Conservation (phyloP, 2,113 vertebrate species). For the Edolisoma coerulescens region DNA sequence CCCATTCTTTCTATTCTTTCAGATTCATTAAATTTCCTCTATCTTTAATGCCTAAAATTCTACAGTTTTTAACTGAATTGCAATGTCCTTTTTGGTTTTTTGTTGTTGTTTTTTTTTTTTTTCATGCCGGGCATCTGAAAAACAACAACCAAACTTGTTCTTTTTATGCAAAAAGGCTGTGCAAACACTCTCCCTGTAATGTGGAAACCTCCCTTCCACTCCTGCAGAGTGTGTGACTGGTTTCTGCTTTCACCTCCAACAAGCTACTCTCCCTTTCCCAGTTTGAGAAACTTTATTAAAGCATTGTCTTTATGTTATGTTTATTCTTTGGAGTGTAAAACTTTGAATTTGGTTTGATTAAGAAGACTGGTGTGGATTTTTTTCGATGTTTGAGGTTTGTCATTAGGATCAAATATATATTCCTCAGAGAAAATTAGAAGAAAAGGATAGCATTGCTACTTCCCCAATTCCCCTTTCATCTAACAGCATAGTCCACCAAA, state of each 20-base stretch:
- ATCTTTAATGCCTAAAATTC: not conserved
- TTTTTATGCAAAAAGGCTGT: not conserved
- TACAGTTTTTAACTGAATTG: not conserved
- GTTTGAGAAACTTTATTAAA: not conserved
- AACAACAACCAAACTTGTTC: not conserved
- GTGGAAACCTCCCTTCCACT: not conserved
- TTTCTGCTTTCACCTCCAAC: not conserved
- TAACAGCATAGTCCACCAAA: not conserved
- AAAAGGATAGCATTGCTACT: not conserved
- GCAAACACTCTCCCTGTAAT: not conserved
- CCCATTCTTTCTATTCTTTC: not conserved
- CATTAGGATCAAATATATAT: not conserved
- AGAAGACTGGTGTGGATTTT: not conserved
- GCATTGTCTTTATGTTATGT: not conserved
- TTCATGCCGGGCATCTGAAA: not conserved
- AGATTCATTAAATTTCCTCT: not conserved
- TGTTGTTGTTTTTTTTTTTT: not conserved
- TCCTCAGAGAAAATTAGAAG: not conserved
- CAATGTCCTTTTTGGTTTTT: fast-evolving
- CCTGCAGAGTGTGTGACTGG: not conserved
- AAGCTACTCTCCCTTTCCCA: not conserved
- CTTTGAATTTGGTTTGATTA: not conserved
- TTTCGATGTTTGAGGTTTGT: not conserved
- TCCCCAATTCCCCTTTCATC: not conserved
- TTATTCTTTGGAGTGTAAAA: not conserved